phyloP scores from a whole-genome alignment of 2,888 invertebrate genomes.

The Agriopis marginaria region DNA sequence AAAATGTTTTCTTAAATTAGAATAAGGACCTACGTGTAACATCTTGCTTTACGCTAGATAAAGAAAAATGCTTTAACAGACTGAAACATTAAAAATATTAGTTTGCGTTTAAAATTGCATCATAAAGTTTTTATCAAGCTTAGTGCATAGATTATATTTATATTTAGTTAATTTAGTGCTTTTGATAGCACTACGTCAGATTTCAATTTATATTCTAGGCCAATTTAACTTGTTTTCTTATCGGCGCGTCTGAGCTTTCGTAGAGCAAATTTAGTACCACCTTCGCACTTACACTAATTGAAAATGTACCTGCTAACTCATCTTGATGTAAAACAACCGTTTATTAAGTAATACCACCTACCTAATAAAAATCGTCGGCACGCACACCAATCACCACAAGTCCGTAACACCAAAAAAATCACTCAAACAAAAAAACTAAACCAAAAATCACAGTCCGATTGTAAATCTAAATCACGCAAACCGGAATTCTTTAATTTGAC shows the following conservation, averaged over 20 bases:
- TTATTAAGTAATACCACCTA: constrained; percentile 46
- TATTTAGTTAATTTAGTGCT: too few species aligned
- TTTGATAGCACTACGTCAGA: background rate
- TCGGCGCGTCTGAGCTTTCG: background rate
- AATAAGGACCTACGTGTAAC: too few species aligned
- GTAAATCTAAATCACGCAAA: constrained; percentile 60
- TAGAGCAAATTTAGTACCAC: background rate
- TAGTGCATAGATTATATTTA: background rate
- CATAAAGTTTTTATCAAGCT: background rate
- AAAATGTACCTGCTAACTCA: background rate
- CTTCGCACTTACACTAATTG: background rate
- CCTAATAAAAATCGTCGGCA: constrained; percentile 47
- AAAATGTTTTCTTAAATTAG: too few species aligned
- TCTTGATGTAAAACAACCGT: background rate
- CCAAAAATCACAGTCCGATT: constrained; percentile 64
- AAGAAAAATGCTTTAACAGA: background rate
- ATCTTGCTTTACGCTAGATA: too few species aligned
- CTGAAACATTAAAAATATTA: background rate
- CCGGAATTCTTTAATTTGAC: constrained; percentile 80
- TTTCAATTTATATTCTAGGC: constrained; percentile 3
- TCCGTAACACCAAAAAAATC: constrained; percentile 59
- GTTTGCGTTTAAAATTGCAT: background rate
- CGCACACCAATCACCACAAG: constrained; percentile 50
- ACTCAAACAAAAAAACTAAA: constrained; percentile 63
- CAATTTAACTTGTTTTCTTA: constrained; percentile 1